phyloP scores from a whole-genome alignment of 1,140 invertebrate species.

The Micrasema minimum region DNA sequence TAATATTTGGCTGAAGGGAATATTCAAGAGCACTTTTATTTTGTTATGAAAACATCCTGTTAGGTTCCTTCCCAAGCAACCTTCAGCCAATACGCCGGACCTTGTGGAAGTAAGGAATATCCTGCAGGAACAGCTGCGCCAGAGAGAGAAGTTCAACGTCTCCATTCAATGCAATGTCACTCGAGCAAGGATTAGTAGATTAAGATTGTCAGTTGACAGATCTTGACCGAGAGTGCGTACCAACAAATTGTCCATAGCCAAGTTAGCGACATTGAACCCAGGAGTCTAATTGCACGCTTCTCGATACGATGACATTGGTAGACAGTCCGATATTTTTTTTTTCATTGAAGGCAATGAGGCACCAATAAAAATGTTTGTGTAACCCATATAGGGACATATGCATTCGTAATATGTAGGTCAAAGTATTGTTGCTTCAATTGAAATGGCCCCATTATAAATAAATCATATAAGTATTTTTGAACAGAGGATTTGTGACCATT shows the following conservation, averaged over 20 bases:
- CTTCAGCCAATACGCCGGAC: too few species aligned
- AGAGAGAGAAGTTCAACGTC: constrained; percentile 8
- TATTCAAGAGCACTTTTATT: too few species aligned
- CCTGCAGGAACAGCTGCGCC: constrained; percentile 7
- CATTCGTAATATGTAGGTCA: constrained; percentile 36
- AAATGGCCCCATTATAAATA: constrained; percentile 38
- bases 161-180: constrained; percentile 31
- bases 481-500: constrained; percentile 24
- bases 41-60: too few species aligned
- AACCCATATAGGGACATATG: constrained; percentile 33
- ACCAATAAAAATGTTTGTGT: constrained; percentile 39
- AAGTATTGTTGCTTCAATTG: constrained; percentile 39
- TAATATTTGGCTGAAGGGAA: too few species aligned
- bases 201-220: constrained; percentile 25
- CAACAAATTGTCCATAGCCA: background rate
- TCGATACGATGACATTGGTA: constrained; percentile 26
- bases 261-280: constrained; percentile 28
- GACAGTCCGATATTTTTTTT: constrained; percentile 24
- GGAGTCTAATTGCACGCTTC: constrained; percentile 7
- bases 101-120: too few species aligned
- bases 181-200: constrained; percentile 21
- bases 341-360: constrained; percentile 28
- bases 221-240: constrained; percentile 13
- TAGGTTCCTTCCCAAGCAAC: too few species aligned
- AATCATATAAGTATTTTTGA: constrained; percentile 39